Percentiles rank a stretch among this genome's conserved stretches.
Conservation (phyloP, 2,888 invertebrate species). For the Leucoptera coffeella region DNA sequence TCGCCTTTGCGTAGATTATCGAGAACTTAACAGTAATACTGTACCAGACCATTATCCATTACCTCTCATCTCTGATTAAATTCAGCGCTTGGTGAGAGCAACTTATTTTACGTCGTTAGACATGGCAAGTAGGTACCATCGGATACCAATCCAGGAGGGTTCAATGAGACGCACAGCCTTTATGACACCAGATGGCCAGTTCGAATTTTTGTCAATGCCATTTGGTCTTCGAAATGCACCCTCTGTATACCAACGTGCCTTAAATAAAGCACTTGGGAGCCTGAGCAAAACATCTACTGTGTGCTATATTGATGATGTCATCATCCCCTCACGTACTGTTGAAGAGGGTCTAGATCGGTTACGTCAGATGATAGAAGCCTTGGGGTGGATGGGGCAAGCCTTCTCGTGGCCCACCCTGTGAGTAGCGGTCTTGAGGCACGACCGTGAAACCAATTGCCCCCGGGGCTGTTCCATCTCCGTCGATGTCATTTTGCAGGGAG, state of each 20-base stretch:
- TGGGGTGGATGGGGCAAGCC: too few relatives aligned
- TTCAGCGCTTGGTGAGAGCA: too few relatives aligned
- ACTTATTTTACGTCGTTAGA: not conserved
- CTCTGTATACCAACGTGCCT: not conserved
- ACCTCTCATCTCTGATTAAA: not conserved
- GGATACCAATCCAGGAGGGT: not conserved
- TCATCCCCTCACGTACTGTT: too few relatives aligned
- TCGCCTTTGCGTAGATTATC: slow-evolving; percentile 1
- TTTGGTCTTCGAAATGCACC: slow-evolving; percentile 1
- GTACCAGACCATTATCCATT: not conserved
- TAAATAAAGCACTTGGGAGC: not conserved
- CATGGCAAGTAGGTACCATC: not conserved
- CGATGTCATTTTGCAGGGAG: too few relatives aligned
- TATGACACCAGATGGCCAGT: slow-evolving; percentile 1
- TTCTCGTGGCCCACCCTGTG: too few relatives aligned
- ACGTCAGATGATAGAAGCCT: too few relatives aligned
- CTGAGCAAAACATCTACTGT: too few relatives aligned
- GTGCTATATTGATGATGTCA: too few relatives aligned
- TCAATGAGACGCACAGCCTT: not conserved
- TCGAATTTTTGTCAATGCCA: slow-evolving; percentile 1
- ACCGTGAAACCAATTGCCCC: too few relatives aligned
- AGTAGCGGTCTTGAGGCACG: too few relatives aligned
- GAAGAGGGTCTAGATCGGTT: too few relatives aligned
- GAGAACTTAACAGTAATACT: not conserved
- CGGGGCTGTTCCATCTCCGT: too few relatives aligned